Evolutionary conservation across 2,888 invertebrate species (phyloP), one percentile per base, ranked within the genome.

Genomic region (Cancer borealis): DNA sequence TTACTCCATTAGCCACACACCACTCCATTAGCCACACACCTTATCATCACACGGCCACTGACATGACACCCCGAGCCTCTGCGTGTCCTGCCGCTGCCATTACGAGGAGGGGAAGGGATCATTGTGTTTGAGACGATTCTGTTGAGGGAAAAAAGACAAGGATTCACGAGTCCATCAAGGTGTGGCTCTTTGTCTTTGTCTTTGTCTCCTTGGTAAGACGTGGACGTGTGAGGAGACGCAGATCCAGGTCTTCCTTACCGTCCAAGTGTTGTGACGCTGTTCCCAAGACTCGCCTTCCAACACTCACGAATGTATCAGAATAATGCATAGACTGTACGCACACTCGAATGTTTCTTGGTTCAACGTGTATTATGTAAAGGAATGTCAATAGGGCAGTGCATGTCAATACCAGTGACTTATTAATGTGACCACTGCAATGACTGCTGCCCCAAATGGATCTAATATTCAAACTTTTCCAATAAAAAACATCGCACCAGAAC

Each of bases 91-190:
- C 73, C 73, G 73, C 26, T 73, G 73, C 73, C 73, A 73, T 73
- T 73, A 73, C 73, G 26, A 39, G 39, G n/a, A 73, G 8, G 73
- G 73, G 73, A n/a, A 73, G 73, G 73, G 14, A 14, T 73, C 73
- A 73, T 73, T 73, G 73, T 73, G 26, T 73, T 26, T 73, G n/a
- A 73, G 73, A 73, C 73, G 73, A 73, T 73, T 73, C 26, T 73
- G 73, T n/a, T 73, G 73, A 10, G 26, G 73, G 26, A 26, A 26
- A 73, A 73, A 26, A 26, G 54, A 73, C 73, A 26, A 73, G 73
- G 26, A 73, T 73, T n/a, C n/a, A 73, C 26, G n/a, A 73, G 73
- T 26, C 26, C 73, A 73, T 26, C n/a, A 73, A 73, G 73, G 73
- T 73, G 73, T n/a, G 73, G 10, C 73, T n/a, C 73, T 26, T 26